phyloP scores from a whole-genome alignment of 1,140 invertebrate species.

The Bombus huntii region DNA sequence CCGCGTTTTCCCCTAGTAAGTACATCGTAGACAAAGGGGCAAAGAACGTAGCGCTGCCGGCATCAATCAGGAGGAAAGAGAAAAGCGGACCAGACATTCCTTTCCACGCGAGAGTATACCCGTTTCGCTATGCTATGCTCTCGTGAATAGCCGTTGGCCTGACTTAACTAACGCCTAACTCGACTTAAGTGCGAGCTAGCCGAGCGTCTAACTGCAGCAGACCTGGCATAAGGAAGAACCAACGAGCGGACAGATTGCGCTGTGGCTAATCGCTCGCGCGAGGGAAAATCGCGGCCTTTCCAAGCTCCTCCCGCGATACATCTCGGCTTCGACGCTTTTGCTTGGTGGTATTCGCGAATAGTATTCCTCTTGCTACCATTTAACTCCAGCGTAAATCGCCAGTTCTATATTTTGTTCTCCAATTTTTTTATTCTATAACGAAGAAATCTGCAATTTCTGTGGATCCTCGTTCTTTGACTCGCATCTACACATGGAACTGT shows the following conservation, averaged over 20 bases:
- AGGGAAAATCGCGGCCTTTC: conserved; percentile 63
- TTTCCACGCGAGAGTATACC: conserved; percentile 4
- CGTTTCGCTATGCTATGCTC: conserved; percentile 18
- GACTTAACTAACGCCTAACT: conserved; percentile 59
- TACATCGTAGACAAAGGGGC: conserved; percentile 52
- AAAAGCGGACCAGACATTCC: conserved; percentile 47
- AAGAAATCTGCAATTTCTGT: too few species aligned
- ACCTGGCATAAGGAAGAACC: conserved; percentile 14
- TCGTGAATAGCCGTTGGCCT: conserved; percentile 39
- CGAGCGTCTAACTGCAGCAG: neutral
- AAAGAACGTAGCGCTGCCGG: conserved; percentile 62
- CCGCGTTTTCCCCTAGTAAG: conserved; percentile 36
- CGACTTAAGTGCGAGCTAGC: conserved; percentile 53
- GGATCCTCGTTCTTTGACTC: too few species aligned
- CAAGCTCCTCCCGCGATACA: too few species aligned
- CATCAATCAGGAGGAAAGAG: conserved; percentile 70
- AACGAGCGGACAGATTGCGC: conserved; percentile 29
- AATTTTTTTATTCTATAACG: too few species aligned
- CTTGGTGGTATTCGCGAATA: neutral
- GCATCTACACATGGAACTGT: too few species aligned
- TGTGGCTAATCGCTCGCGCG: conserved; percentile 70
- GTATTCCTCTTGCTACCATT: too few species aligned
- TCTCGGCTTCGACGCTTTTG: conserved; percentile 28
- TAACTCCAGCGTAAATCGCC: too few species aligned
- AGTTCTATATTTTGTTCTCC: too few species aligned